Percentiles rank a stretch among this genome's conserved stretches.
Evolutionary conservation across 2,797 vertebrate genomes (phyloP).

Genomic region (Onychomys leucogaster): DNA sequence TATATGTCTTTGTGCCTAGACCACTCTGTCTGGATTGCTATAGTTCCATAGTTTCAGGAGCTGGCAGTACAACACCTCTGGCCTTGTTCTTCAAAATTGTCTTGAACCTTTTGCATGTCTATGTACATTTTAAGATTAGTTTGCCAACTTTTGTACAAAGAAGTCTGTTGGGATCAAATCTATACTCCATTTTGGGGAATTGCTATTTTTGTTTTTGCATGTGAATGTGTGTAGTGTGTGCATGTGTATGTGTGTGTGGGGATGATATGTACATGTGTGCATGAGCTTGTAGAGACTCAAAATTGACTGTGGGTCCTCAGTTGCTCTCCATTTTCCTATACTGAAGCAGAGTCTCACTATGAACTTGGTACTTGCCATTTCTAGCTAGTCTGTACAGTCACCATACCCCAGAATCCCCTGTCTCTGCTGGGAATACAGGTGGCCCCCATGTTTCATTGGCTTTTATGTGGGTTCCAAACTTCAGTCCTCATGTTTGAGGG

Average conservation of each 20-base stretch:
- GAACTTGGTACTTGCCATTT: no score
- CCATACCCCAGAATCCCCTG: background rate
- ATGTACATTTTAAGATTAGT: slow-evolving; percentile 2
- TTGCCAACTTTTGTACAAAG: slow-evolving; percentile 48
- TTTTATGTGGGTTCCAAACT: background rate
- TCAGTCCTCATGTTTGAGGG: background rate
- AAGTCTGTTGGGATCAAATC: background rate
- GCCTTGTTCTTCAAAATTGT: background rate
- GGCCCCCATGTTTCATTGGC: background rate
- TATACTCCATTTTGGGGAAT: slow-evolving; percentile 30
- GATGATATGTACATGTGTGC: background rate
- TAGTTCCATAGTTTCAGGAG: slow-evolving; percentile 37
- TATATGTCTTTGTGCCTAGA: background rate
- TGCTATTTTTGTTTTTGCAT: no score
- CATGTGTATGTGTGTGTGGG: background rate
- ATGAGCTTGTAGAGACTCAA: background rate
- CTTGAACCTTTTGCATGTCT: background rate
- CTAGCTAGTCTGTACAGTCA: background rate
- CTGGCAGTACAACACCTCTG: background rate
- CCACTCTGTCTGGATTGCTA: background rate
- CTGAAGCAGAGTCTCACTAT: background rate
- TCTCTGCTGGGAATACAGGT: background rate
- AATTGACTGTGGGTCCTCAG: background rate
- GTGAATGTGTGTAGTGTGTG: background rate
- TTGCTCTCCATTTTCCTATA: background rate